Base-by-base conservation (phyloP, 2,888 invertebrate genomes). In the Sphaeridia pumilis region DNA sequence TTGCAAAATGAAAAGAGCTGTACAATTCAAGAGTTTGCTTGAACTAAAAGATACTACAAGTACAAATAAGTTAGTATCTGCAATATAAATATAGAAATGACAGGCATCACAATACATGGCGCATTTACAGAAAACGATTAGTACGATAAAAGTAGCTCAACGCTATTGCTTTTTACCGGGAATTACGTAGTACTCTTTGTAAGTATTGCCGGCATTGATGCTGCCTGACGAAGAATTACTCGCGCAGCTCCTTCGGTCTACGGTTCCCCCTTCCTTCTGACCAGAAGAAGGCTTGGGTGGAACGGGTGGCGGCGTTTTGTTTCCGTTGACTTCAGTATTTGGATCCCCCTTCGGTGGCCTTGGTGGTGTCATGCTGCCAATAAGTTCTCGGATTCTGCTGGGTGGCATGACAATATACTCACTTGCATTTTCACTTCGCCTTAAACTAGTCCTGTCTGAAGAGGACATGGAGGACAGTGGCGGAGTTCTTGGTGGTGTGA, bases 391-490 rank as follows among this genome's bases (percentile, higher is more conserved):
- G 14, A 60, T 31, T 14, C 61, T 54, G 49, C 56, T 56, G 25
- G 64, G 64, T 28, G 64, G 64, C 63, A 63, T 63, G 2, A 62
- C 55, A 26, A 64, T 62, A 44, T 64, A 64, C 24, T 64, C 64
- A 42, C 56, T 58, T 3, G 22, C 31, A 45, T 49, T 4, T 14
- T 24, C 35, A 27, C 24, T 26, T 24, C n/a, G 14, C 25, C 22
- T 36, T n/a, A n/a, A n/a, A n/a, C n/a, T n/a, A 17, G 41, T 17
- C 24, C 24, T 7, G 10, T 21, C 24, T 20, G 14, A 20, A 26
- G 31, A 3, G 26, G 21, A 2, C n/a, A 20, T 17, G 42, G 17
- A 20, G 20, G 21, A 38, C 20, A 27, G 50, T 22, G 24, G 43
- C 26, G 45, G 50, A 10, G 49, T 35, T 7, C 38, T 17, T 10